These are phyloP conservation scores for Antheraea pernyi DNA, from an alignment of 1,140 invertebrate species.

Conservation along the genomic window DNA sequence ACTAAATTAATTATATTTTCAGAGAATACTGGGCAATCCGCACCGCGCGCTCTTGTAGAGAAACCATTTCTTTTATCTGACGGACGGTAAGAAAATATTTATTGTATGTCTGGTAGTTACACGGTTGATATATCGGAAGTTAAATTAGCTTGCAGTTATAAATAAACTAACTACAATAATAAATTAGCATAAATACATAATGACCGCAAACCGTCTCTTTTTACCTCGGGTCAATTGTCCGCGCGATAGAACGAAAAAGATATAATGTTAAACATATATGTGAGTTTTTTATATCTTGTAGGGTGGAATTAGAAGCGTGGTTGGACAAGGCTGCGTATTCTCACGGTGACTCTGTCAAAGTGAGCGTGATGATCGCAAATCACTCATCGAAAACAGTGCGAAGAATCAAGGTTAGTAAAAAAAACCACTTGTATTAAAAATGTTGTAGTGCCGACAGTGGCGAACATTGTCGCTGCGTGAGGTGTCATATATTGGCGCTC, in stretches of 20 bases:
- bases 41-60: conserved; percentile 77
- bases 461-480: too few relatives aligned
- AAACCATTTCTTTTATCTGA: conserved; percentile 84
- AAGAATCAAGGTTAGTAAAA: conserved; percentile 85
- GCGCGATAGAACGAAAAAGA: too few relatives aligned
- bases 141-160: too few relatives aligned
- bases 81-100: conserved; percentile 73
- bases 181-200: not conserved
- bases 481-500: too few relatives aligned
- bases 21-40: conserved; percentile 52
- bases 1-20: conserved; percentile 10
- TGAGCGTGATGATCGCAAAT: conserved; percentile 94
- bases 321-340: conserved; percentile 96
- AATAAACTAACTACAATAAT: too few relatives aligned
- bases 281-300: conserved; percentile 30
- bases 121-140: too few relatives aligned
- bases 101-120: not conserved
- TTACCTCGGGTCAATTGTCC: too few relatives aligned
- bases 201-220: too few relatives aligned
- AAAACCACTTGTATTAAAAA: too few relatives aligned
- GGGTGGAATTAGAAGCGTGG: conserved; percentile 90
- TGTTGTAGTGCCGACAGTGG: too few relatives aligned
- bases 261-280: too few relatives aligned
- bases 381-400: conserved; percentile 97
- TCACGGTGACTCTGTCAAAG: conserved; percentile 94